Evolutionary conservation across 2,113 vertebrate species (phyloP).

Genomic region (Sialia sialis): DNA sequence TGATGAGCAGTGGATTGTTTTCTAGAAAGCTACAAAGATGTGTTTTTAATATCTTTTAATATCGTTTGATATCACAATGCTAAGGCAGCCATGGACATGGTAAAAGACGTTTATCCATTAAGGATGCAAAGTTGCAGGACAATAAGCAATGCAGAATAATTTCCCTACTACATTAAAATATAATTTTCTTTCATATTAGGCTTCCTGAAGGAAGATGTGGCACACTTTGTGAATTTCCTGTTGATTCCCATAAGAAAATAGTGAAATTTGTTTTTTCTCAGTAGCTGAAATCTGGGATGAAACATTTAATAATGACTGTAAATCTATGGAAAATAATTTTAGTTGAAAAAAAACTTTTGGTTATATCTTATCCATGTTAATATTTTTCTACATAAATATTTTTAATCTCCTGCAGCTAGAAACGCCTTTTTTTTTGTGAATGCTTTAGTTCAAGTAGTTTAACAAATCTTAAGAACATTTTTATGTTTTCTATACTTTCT

Average conservation of each 20-base stretch:
- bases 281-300: neutral
- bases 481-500: neutral
- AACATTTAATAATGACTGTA: neutral
- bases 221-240: neutral
- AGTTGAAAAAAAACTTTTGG: neutral
- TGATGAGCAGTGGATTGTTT: neutral
- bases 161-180: neutral
- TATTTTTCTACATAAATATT: neutral
- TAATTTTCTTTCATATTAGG: neutral
- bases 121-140: neutral
- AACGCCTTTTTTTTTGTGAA: neutral
- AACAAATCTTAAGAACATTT: neutral
- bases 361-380: neutral
- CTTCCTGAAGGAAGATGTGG: neutral
- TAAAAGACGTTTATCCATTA: neutral
- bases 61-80: no score
- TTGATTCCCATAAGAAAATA: neutral
- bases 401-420: neutral
- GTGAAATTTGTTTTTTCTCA: neutral
- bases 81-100: neutral
- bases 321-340: neutral
- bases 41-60: neutral
- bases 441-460: neutral
- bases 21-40: neutral
- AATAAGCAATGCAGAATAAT: neutral